phyloP scores from a whole-genome alignment of 2,888 invertebrate species.

The Spodoptera exigua region DNA sequence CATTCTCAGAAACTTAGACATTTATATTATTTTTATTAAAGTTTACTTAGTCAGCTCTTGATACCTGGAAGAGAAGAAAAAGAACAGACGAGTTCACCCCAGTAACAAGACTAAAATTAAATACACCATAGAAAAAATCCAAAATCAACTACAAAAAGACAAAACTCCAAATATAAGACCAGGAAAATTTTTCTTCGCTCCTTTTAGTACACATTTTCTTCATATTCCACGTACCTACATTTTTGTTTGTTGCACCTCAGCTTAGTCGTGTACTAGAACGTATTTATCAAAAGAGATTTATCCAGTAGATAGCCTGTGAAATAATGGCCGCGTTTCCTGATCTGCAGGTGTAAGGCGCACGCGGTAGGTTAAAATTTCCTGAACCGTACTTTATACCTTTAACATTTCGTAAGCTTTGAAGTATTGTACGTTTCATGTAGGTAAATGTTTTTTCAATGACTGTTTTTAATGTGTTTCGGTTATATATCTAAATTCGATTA shows the following conservation, averaged over 20 bases:
- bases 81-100: too few relatives aligned
- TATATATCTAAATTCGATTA: too few relatives aligned
- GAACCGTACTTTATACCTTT: slow-evolving; percentile 31
- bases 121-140: slow-evolving; percentile 21
- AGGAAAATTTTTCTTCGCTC: slow-evolving; percentile 7
- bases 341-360: slow-evolving; percentile 41
- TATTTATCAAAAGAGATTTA: slow-evolving; percentile 63
- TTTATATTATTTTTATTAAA: too few relatives aligned
- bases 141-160: too few relatives aligned
- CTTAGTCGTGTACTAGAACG: slow-evolving; percentile 32
- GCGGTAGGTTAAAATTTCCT: slow-evolving; percentile 54
- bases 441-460: too few relatives aligned
- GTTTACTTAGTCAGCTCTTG: too few relatives aligned
- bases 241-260: slow-evolving; percentile 27
- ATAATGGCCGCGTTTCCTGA: slow-evolving; percentile 71
- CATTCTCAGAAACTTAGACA: too few relatives aligned
- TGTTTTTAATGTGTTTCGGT: too few relatives aligned
- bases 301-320: slow-evolving; percentile 66
- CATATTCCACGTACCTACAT: slow-evolving; percentile 25
- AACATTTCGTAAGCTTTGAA: neutral
- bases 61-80: too few relatives aligned
- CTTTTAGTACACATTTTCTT: slow-evolving; percentile 23
- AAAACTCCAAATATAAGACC: too few relatives aligned
- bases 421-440: too few relatives aligned
- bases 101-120: too few relatives aligned